These are phyloP conservation scores for Rhadinocentrus ornatus DNA, from an alignment of 2,797 vertebrate genomes.

Conservation along the genomic window DNA sequence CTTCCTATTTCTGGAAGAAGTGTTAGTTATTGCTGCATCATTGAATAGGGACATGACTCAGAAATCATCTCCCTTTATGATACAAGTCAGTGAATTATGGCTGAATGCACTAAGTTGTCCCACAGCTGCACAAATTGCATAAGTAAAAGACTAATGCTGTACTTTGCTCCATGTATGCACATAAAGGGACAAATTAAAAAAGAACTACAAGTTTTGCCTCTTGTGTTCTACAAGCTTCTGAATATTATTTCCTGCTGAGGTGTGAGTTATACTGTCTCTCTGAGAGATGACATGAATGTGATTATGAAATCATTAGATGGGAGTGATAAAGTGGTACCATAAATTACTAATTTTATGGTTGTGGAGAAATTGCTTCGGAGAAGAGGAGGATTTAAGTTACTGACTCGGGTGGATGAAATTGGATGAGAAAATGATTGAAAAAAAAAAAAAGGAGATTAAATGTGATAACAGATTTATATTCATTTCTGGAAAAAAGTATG, in stretches of 20 bases:
- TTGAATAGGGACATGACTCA: constrained; percentile 23
- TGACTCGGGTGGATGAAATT: constrained; percentile 2
- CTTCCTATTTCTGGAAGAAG: constrained; percentile 13
- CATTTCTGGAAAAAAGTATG: constrained; percentile 41
- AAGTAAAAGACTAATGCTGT: background rate
- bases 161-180: constrained; percentile 1
- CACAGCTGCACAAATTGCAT: constrained; percentile 11
- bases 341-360: background rate
- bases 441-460: background rate
- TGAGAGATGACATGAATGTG: background rate
- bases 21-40: constrained; percentile 30
- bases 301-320: background rate
- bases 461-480: constrained; percentile 16
- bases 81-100: constrained; percentile 44
- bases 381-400: background rate
- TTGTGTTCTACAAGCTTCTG: background rate
- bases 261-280: background rate
- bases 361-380: background rate
- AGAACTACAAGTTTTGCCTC: background rate
- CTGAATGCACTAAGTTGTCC: background rate
- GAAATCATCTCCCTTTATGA: constrained; percentile 30
- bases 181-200: background rate
- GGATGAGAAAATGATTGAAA: background rate
- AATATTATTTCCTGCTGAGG: background rate
- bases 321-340: background rate